Base-by-base conservation (phyloP, 2,888 invertebrate genomes). In the Drosophila rubida region DNA sequence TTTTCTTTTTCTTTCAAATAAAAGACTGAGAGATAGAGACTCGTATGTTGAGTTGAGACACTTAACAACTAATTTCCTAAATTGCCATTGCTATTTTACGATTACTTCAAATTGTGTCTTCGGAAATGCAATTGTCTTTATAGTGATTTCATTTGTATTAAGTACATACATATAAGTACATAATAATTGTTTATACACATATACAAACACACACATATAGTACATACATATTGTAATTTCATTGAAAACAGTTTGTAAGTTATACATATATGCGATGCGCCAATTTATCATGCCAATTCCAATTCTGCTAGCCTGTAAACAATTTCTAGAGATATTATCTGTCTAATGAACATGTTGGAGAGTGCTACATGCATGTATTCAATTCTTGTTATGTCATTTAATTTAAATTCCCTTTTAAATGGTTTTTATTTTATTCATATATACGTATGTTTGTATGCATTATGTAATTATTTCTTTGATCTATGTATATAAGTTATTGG, bases 131-230 rank as follows among this genome's bases (percentile, higher is more conserved):
- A 74, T 68, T 73, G 78, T 73, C 58, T 55, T 72, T 60, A 49
- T 59, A 77, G 73, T 77, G 54, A 61, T 55, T 57, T 42, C 25
- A 23, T 45, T 57, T 50, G 44, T 50, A 14, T 51, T 78, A 37
- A 37, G 49, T 50, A 39, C 48, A 27, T n/a, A 23, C 1, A 41
- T 41, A 27, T 44, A 48, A 19, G 19, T 37, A 13, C 51, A 32
- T 32, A 32, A 32, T 44, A 42, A 54, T 57, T 50, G 44, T 61
- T 48, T 59, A 57, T 92, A 92, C 91, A 92, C 93, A 93, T 93
- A 79, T 70, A 87, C 70, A 81, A 74, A 85, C 66, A 80, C 72
- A 69, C 85, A 75, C 58, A 73, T 37, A 69, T 59, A 67, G 41
- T 61, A 63, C 68, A 80, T 63, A 66, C 55, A 63, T 61, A 53